Evolutionary conservation across 1,140 invertebrate genomes (phyloP).

Genomic region (Tetramorium alpestre): DNA sequence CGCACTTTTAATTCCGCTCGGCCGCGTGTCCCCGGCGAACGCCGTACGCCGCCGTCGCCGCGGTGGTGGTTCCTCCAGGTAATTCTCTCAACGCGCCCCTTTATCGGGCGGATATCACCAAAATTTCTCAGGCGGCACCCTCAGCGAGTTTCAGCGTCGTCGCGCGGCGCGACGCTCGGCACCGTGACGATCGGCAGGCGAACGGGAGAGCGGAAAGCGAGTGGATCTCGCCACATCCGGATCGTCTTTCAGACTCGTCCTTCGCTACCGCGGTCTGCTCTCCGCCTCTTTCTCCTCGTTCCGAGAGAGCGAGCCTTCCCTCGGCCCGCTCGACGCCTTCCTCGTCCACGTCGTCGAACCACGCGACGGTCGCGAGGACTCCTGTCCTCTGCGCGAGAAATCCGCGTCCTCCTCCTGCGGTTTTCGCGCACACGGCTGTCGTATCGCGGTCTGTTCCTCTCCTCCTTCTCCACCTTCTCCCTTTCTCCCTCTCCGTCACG

Average conservation of each 20-base stretch:
- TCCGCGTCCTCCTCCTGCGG: slow-evolving; percentile 46
- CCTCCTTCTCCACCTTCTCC: slow-evolving; percentile 28
- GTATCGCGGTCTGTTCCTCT: slow-evolving; percentile 48
- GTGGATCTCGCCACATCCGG: slow-evolving; percentile 71
- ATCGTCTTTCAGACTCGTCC: slow-evolving; percentile 69
- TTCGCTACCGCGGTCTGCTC: slow-evolving; percentile 51
- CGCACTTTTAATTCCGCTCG: slow-evolving; percentile 79
- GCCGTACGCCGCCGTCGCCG: not conserved
- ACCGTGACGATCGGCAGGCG: slow-evolving; percentile 22
- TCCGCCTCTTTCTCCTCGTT: slow-evolving; percentile 50
- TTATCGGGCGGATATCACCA: not conserved
- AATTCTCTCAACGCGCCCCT: not conserved
- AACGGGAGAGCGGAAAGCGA: slow-evolving; percentile 52
- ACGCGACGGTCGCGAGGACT: slow-evolving; percentile 36
- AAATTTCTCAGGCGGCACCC: not conserved
- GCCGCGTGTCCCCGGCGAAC: slow-evolving; percentile 61
- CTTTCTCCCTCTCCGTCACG: slow-evolving; percentile 62
- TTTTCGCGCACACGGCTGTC: slow-evolving; percentile 53
- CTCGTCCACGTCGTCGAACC: slow-evolving; percentile 23
- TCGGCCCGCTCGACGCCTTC: slow-evolving; percentile 28
- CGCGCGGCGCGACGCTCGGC: not conserved
- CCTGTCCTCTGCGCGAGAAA: slow-evolving; percentile 44
- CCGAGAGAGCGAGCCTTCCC: slow-evolving; percentile 37
- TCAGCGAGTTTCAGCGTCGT: slow-evolving; percentile 10
- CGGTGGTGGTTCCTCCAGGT: not conserved